phyloP scores from a whole-genome alignment of 2,113 vertebrate species.

The Orycteropus afer region DNA sequence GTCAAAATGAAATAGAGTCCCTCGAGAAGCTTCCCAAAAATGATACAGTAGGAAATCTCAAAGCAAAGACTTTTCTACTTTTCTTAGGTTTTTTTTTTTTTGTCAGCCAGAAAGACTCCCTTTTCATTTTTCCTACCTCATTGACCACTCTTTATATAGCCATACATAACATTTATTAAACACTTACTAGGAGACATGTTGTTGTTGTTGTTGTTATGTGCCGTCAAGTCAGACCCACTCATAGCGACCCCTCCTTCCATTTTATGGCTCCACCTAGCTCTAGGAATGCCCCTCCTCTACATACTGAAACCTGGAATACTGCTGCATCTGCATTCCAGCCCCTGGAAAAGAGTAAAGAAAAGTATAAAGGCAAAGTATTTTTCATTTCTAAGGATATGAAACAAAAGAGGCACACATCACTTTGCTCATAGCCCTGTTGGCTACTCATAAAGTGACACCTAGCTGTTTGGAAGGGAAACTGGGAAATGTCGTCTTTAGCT shows the following conservation, averaged over 20 bases:
- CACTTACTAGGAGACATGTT: neutral
- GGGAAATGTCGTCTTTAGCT: no score
- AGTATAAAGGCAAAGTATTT: neutral
- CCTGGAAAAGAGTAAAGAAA: neutral
- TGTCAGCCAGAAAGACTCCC: slow-evolving; percentile 47
- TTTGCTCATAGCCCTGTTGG: neutral
- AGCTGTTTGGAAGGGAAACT: neutral
- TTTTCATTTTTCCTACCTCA: no score
- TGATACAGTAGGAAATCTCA: slow-evolving; percentile 51
- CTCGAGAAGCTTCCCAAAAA: slow-evolving; percentile 60
- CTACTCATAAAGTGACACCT: neutral
- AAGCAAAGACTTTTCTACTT: slow-evolving; percentile 59
- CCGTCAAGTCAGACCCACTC: no score
- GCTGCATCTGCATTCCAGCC: neutral
- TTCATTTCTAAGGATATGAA: neutral
- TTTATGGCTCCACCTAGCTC: neutral
- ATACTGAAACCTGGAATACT: neutral
- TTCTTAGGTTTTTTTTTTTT: slow-evolving; percentile 52
- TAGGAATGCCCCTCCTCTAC: neutral
- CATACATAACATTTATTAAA: neutral
- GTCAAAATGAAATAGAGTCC: slow-evolving; percentile 61
- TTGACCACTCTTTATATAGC: neutral
- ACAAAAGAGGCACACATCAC: neutral
- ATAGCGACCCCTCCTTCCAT: no score
- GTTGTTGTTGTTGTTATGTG: no score